Conservation (phyloP, 2,888 invertebrate genomes). For the Drosophila villosipedis region DNA sequence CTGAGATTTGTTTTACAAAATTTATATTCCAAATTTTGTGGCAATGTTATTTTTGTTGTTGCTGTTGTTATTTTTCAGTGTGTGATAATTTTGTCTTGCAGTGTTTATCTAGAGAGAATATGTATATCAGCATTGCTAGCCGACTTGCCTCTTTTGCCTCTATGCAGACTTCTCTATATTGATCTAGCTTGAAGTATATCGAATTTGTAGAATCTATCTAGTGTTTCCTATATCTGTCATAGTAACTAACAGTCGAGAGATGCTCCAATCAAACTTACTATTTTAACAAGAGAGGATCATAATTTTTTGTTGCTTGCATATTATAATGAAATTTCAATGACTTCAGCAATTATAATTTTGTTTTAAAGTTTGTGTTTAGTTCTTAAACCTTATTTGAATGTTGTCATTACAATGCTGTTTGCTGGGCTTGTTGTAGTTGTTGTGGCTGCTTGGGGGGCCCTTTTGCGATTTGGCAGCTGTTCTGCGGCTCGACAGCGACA, state of each 20-base stretch:
- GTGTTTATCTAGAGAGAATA: not conserved
- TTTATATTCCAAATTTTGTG: slow-evolving; percentile 65
- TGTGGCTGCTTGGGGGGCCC: slow-evolving; percentile 20
- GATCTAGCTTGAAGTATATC: too few relatives aligned
- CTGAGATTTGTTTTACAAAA: slow-evolving; percentile 67
- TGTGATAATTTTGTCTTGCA: not conserved
- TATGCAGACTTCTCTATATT: not conserved
- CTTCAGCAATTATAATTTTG: not conserved
- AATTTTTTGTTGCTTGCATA: not conserved
- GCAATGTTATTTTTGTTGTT: slow-evolving; percentile 23
- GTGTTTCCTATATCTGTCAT: not conserved
- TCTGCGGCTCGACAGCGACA: slow-evolving; percentile 38
- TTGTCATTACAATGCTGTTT: slow-evolving; percentile 36
- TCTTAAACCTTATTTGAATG: slow-evolving; percentile 68
- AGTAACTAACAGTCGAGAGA: not conserved
- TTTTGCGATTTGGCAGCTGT: slow-evolving; percentile 55
- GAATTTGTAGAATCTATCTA: not conserved
- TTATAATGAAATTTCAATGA: not conserved
- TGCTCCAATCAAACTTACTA: not conserved
- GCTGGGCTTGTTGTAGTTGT: slow-evolving; percentile 25
- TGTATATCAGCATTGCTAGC: not conserved
- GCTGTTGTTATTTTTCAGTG: not conserved
- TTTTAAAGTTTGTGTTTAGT: slow-evolving; percentile 51
- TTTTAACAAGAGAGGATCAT: not conserved
- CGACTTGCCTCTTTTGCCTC: too few relatives aligned